Evolutionary conservation across 2,797 vertebrate genomes (phyloP), one percentile per base, ranked within the genome.

Genomic region (Lithobates pipiens): DNA sequence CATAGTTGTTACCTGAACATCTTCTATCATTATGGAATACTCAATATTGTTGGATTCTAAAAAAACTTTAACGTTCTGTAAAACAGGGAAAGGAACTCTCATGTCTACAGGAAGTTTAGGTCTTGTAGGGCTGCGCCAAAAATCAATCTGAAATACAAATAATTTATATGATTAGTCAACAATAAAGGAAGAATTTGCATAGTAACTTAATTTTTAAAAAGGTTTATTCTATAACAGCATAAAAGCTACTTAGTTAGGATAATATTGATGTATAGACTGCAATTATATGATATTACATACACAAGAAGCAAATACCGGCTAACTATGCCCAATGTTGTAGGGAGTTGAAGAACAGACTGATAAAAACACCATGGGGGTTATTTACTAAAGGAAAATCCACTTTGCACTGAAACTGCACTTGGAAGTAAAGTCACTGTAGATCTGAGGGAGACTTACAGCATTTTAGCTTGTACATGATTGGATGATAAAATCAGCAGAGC

Each of bases 11-110:
- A 95, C 94, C 94, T 95, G 95, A 72, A 95, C 32, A 0, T 95
- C 92, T 78, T 94, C 34, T 0, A 95, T 93, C 91, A 93, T 93
- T 90, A 94, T 0, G 6, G 85, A 90, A 82, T 94, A 94, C 61
- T 85, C 65, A 7, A 95, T 86, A 11, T 67, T 46, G 0, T 90
- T 86, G 80, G 86, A 90, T 5, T 92, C 83, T 88, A 95, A 87
- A 77, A 93, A 92, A 36, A 11, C 54, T 89, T 93, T 95, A 84
- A 94, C 34, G 0, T 77, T 57, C 57, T 69, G 90, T 81, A 95
- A 88, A 44, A 67, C 90, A 39, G 67, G 61, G 75, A 89, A 93
- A 29, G 95, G 84, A 77, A 94, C 90, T 79, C 84, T 44, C 77
- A 94, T 75, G 42, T 95, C 94, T 0, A 88, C 44, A 0, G 91